phyloP scores from a whole-genome alignment of 2,797 vertebrate genomes.

The Melopsittacus undulatus region DNA sequence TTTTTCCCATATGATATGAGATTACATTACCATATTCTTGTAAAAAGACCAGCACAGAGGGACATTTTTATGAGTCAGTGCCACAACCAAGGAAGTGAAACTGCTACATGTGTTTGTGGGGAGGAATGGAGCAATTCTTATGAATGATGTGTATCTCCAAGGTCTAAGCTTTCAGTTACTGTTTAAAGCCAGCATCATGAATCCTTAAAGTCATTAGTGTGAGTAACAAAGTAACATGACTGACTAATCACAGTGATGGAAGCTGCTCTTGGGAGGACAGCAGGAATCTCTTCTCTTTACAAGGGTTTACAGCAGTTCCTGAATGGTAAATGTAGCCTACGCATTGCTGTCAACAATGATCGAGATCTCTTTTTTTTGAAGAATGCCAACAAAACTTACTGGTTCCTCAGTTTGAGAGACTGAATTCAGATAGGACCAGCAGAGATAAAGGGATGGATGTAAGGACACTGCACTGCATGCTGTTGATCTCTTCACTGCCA shows the following conservation, averaged over 20 bases:
- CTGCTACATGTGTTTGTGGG: background rate
- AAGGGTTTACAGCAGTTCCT: background rate
- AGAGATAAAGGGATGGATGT: background rate
- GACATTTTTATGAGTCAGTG: background rate
- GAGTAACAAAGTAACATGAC: background rate
- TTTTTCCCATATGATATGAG: background rate
- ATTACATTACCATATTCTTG: background rate
- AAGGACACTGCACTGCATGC: background rate
- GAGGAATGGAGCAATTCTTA: background rate
- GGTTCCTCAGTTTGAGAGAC: background rate
- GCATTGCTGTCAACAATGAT: background rate
- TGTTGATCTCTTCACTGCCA: background rate
- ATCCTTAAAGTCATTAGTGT: background rate
- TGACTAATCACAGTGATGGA: background rate
- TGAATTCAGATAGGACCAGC: background rate
- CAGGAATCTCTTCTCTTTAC: background rate
- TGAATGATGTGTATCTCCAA: background rate
- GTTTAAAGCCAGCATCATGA: background rate
- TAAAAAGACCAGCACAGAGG: background rate
- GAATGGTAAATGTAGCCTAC: background rate
- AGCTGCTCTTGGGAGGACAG: background rate
- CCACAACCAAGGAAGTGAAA: background rate
- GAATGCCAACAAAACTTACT: background rate
- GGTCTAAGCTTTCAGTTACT: background rate
- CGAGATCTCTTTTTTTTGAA: background rate